Conservation (phyloP, 92 coral and sea anemone genomes). For the Phenganax subtilis region DNA sequence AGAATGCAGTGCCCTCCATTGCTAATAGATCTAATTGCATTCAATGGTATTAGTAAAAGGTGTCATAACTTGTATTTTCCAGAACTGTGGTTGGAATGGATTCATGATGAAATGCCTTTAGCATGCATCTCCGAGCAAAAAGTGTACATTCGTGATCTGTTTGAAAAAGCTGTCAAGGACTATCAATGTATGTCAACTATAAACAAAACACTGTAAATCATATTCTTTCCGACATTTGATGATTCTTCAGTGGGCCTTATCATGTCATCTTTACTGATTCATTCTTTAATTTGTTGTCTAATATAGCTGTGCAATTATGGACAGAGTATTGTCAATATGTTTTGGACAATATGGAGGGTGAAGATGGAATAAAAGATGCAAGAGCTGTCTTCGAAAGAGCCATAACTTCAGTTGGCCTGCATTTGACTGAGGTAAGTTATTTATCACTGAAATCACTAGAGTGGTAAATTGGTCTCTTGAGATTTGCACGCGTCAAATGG, state of each 20-base stretch:
- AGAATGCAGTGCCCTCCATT: background rate
- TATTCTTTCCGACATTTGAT: too few relatives aligned
- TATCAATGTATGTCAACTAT: conserved; percentile 74
- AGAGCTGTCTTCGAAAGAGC: conserved; percentile 91
- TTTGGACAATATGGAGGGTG: conserved; percentile 92
- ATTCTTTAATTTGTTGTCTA: background rate
- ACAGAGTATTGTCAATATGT: conserved; percentile 85
- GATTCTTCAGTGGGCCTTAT: background rate
- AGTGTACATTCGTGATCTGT: conserved; percentile 56
- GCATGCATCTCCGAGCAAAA: conserved; percentile 85
- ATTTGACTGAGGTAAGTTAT: conserved; percentile 80
- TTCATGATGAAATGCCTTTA: conserved; percentile 87
- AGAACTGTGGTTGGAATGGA: conserved; percentile 95
- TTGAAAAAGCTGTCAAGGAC: conserved; percentile 85
- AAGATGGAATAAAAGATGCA: conserved; percentile 60
- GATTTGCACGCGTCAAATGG: too few relatives aligned
- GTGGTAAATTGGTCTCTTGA: too few relatives aligned
- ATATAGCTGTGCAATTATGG: conserved; percentile 80
- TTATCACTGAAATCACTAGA: too few relatives aligned
- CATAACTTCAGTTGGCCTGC: conserved; percentile 80
- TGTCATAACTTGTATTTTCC: background rate
- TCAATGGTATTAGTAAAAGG: too few relatives aligned
- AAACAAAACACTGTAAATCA: too few relatives aligned
- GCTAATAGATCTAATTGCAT: background rate
- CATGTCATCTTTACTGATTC: background rate